Evolutionary conservation across 2,888 invertebrate genomes (phyloP), one percentile per base, ranked within the genome.

Genomic region (Itoplectis maculator): DNA sequence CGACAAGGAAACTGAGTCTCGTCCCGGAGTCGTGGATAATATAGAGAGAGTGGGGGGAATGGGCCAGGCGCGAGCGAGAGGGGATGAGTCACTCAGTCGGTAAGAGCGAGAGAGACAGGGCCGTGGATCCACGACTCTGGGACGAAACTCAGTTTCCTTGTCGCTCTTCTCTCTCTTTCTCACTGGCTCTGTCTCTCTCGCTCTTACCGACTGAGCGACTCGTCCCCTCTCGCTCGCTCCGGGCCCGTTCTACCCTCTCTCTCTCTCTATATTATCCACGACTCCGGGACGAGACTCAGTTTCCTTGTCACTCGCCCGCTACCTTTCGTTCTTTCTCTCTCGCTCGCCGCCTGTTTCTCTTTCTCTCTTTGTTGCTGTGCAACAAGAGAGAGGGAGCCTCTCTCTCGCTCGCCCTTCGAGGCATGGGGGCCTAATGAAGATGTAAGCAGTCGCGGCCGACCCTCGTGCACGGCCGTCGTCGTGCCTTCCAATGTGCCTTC

Each of bases 381-480:
- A n/a, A n/a, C n/a, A n/a, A n/a, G n/a, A n/a, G n/a, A n/a, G n/a
- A n/a, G n/a, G n/a, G n/a, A n/a, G n/a, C n/a, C n/a, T 82, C 65
- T 72, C 76, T 76, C 68, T 83, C 83, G 79, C 86, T 85, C 78
- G 61, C 72, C 79, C 85, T 79, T 79, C 79, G 84, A 88, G 88
- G 88, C 88, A 90, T 88, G 88, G 88, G 89, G 90, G 90, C 92
- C 92, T 92, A 92, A 92, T 92, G 92, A 92, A 92, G 92, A 92
- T 92, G 92, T 92, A 92, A 92, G 92, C 92, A 92, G 92, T 92
- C 91, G 84, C 66, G 89, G 87, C 86, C 89, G 90, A 84, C 86
- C 85, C 88, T 89, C 89, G 85, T 88, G 85, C 89, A 87, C 88
- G 85, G 87, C 87, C 87, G 88, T 88, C 87, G 87, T 88, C 86